A percentile compares a stretch with the other conserved stretches of the same genome.
Evolutionary conservation across 2,113 vertebrate species (phyloP).

Genomic region (Salvator merianae): DNA sequence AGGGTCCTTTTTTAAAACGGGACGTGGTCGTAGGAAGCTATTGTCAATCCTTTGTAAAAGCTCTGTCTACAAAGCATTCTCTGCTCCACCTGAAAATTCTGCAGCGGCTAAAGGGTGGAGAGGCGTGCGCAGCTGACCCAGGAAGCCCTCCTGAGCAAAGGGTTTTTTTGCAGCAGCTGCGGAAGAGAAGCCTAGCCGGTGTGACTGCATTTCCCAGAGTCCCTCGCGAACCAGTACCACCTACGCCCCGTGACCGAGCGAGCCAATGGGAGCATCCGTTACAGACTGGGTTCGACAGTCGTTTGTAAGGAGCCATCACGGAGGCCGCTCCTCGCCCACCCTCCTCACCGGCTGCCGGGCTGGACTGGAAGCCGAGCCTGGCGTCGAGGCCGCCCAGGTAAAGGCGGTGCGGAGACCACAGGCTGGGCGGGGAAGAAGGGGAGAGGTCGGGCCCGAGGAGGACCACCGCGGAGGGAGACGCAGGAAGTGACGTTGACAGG

Average conservation of each 20-base stretch:
- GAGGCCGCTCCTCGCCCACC: conserved; percentile 17
- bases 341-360: background rate
- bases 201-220: conserved; percentile 36
- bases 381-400: conserved; percentile 7
- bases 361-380: background rate
- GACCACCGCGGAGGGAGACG: background rate
- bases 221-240: background rate
- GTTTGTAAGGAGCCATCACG: conserved; percentile 54
- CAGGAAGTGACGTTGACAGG: conserved; percentile 34
- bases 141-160: too few relatives aligned
- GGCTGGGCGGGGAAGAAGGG: background rate
- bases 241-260: background rate
- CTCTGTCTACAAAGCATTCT: too few relatives aligned
- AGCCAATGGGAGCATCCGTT: conserved; percentile 50
- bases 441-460: background rate
- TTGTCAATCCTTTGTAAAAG: too few relatives aligned
- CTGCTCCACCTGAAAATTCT: too few relatives aligned
- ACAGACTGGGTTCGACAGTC: conserved; percentile 23
- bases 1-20: too few relatives aligned
- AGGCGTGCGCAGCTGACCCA: too few relatives aligned
- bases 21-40: too few relatives aligned
- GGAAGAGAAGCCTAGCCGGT: too few relatives aligned
- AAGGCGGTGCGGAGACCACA: background rate
- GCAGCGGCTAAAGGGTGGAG: too few relatives aligned
- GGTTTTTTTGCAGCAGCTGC: too few relatives aligned